phyloP scores from a whole-genome alignment of 2,888 invertebrate species.

The Parasteatoda lunata region DNA sequence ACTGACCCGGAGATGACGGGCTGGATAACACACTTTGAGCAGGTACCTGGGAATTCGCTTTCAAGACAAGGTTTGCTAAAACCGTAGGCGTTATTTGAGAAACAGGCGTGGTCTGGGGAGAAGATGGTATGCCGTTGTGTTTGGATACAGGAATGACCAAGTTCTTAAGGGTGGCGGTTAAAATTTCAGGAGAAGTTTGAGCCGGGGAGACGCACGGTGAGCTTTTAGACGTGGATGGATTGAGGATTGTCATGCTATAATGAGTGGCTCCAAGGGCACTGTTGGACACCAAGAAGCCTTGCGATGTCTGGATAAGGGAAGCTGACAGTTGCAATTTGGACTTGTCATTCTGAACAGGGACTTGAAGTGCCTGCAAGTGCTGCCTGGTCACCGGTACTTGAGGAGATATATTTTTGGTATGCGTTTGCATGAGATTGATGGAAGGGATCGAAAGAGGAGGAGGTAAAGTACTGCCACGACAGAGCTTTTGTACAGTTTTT shows the following conservation, averaged over 20 bases:
- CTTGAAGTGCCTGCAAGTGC: conserved; percentile 27
- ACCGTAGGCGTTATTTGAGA: conserved; percentile 52
- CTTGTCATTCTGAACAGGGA: conserved; percentile 38
- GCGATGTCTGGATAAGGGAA: conserved; percentile 58
- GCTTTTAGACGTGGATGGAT: conserved; percentile 47
- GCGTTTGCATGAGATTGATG: conserved; percentile 34
- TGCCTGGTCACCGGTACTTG: conserved; percentile 35
- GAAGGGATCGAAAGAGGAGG: conserved; percentile 63
- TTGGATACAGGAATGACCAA: conserved; percentile 58
- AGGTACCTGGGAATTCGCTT: conserved; percentile 45
- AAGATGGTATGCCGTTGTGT: conserved; percentile 38
- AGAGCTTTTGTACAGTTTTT: conserved; percentile 63
- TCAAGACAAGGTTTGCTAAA: conserved; percentile 57
- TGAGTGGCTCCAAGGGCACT: conserved; percentile 45
- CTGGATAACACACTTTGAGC: conserved; percentile 43
- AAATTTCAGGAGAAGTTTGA: conserved; percentile 41
- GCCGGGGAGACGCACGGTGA: conserved; percentile 54
- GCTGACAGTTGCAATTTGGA: conserved; percentile 56
- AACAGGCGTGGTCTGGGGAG: conserved; percentile 40
- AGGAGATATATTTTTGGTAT: conserved; percentile 37
- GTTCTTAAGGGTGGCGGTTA: conserved; percentile 61
- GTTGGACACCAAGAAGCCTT: conserved; percentile 60
- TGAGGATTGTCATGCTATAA: conserved; percentile 59
- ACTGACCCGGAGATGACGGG: conserved; percentile 59
- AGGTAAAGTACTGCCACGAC: conserved; percentile 50